Base-by-base conservation (phyloP, 35 echinoderm and acorn worm species). In the Apostichopus japonicus region DNA sequence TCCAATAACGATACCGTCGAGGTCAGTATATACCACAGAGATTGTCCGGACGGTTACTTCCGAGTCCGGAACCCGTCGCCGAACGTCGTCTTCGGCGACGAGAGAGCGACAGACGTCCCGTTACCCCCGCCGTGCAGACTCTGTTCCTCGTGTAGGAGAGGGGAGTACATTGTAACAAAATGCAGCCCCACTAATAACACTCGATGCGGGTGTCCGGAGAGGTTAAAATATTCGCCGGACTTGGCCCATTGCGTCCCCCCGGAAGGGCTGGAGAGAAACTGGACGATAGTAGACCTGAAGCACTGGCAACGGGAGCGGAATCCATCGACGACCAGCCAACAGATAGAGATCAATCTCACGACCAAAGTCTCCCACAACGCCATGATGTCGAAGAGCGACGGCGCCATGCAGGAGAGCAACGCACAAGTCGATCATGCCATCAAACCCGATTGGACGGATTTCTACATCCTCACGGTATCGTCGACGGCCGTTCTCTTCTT, bases 361-460 rank as follows among this genome's bases (percentile, higher is more conserved):
- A 84, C 54, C 0, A 84, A 84, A 54, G 51, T 84, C n/a, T 58
- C 81, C 4, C 81, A 58, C 6, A 24, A 84, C 53, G 61, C 27
- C 6, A 57, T 63, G 17, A 53, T 73, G 86, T 51, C 63, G 0
- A 89, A 73, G 22, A 24, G 16, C 51, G n/a, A 87, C 5, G 33
- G 33, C 33, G 23, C 22, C 23, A n/a, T 15, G 53, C 54, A 62
- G 19, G 24, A 33, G 2, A 73, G 14, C 9, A 89, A 89, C 2
- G 6, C 72, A 11, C 86, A 89, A 72, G 86, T 63, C 5, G 61
- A 91, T 51, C 72, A 78, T 52, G 90, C 90, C 13, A 53, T 58
- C 24, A 91, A 91, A 53, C 90, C 90, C 0, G 90, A 91, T 58
- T 91, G 90, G 90, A 91, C 90, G n/a, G 90, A 91, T 24, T 91